Evolutionary conservation across 2,888 invertebrate species (phyloP), one percentile per base, ranked within the genome.

Genomic region (Microctonus brassicae): DNA sequence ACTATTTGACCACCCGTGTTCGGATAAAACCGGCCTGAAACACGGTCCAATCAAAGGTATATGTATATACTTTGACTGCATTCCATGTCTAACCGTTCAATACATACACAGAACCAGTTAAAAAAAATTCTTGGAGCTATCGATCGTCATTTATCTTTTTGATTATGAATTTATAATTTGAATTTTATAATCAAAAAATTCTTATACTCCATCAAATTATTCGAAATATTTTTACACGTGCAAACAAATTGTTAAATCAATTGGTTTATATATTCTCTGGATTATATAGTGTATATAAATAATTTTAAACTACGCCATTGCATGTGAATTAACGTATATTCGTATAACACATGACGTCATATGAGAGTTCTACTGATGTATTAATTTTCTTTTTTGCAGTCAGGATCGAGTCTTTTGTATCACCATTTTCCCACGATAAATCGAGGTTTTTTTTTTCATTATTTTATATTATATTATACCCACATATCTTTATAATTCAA

Each of bases 301-400:
- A n/a, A n/a, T 29, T 29, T 5, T 29, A 29, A 3, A 29, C 29
- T 76, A 69, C 71, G 67, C 2, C 20, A 47, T 17, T 47, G 70
- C 60, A 67, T 67, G 76, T 76, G 78, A 85, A 85, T 85, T 83
- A 82, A 82, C 82, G 79, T 82, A 79, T 83, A 85, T 85, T 84
- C 85, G 83, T 82, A 81, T 82, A 81, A 81, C 79, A 78, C 81
- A 78, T 86, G 84, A 86, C 83, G 82, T 84, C 84, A 82, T 75
- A 82, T 75, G 79, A 77, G 78, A 77, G 75, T 77, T 76, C 73
- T 22, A n/a, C n/a, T n/a, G n/a, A n/a, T n/a, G n/a, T n/a, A n/a
- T n/a, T n/a, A n/a, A n/a, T n/a, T 73, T 78, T 76, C 79, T 79
- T 81, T 78, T 78, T 72, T 76, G 75, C 74, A 73, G 66, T 75